phyloP scores from a whole-genome alignment of 2,797 vertebrate species.

The Rhinoraja longicauda region DNA sequence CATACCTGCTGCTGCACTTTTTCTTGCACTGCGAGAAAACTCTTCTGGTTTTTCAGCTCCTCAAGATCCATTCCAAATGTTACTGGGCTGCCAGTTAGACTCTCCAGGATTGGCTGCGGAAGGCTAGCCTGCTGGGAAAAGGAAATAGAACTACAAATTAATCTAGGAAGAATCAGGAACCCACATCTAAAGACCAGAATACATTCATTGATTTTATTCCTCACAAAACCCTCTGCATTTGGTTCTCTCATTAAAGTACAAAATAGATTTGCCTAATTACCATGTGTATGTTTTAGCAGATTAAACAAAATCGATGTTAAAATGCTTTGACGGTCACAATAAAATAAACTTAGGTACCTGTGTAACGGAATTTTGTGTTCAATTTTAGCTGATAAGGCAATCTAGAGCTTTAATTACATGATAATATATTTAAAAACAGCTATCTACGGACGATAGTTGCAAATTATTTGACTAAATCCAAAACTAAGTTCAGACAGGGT shows the following conservation, averaged over 20 bases:
- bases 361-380: neutral
- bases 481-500: neutral
- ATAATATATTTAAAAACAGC: neutral
- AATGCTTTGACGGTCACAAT: neutral
- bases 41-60: constrained; percentile 36
- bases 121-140: constrained; percentile 27
- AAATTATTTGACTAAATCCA: neutral
- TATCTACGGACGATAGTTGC: neutral
- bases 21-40: constrained; percentile 38
- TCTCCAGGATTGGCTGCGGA: constrained; percentile 1
- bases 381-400: neutral
- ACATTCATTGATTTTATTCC: neutral
- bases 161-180: neutral
- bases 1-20: constrained; percentile 39
- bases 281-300: neutral
- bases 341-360: neutral
- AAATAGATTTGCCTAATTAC: neutral
- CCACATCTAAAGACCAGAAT: neutral
- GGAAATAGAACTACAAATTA: neutral
- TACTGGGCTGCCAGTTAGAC: neutral
- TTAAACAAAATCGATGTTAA: neutral
- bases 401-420: neutral
- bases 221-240: neutral
- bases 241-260: neutral
- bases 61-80: neutral